Conservation (phyloP, 2,113 vertebrate genomes). For the Chloroceryle aenea region DNA sequence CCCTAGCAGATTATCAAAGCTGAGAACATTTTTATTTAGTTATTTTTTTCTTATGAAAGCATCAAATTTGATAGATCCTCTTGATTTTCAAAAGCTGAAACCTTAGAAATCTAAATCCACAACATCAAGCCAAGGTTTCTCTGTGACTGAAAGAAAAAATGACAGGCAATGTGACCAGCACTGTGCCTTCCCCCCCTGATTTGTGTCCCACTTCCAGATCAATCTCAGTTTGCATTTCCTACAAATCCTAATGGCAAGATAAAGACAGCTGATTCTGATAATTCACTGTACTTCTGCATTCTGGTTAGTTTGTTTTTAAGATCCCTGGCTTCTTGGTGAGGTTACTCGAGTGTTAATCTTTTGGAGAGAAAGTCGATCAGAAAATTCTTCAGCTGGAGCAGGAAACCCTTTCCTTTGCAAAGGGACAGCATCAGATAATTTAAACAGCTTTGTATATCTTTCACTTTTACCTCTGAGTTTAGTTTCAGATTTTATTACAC, state of each 20-base stretch:
- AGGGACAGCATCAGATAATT: too few relatives aligned
- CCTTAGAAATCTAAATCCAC: neutral
- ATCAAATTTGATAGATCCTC: neutral
- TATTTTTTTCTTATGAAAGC: neutral
- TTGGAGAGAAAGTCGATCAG: neutral
- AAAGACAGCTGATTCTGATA: neutral
- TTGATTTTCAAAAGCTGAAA: neutral
- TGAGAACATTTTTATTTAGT: neutral
- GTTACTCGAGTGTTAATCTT: neutral
- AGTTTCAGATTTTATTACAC: neutral
- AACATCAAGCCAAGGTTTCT: neutral
- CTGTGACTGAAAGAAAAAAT: neutral
- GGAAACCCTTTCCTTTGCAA: neutral
- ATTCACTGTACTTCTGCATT: neutral
- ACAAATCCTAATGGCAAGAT: neutral
- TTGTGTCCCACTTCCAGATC: neutral
- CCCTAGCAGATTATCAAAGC: accelerated
- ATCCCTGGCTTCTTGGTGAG: neutral
- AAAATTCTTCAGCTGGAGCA: neutral
- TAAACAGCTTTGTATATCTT: neutral
- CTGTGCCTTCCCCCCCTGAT: too few relatives aligned
- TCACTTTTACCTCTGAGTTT: neutral
- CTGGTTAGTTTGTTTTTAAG: neutral
- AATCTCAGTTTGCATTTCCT: neutral
- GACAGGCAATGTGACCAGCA: neutral